A percentile compares a stretch with the other conserved stretches of the same genome.
Evolutionary conservation across 2,113 vertebrate species (phyloP).

Genomic region (Sorex fumeus): DNA sequence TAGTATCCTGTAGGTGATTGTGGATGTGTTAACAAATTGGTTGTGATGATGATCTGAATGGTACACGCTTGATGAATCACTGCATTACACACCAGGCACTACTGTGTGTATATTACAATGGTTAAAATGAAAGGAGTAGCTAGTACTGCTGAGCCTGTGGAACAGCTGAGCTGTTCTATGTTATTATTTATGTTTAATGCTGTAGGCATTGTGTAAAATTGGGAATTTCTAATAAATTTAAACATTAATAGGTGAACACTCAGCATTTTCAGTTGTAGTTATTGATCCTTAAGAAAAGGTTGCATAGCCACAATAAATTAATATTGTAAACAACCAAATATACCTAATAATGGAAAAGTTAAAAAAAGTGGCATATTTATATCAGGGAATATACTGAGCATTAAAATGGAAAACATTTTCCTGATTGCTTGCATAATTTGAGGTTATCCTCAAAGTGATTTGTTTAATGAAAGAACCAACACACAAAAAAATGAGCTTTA

Average conservation of each 20-base stretch:
- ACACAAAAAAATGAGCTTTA: too few relatives aligned
- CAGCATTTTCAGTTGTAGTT: background rate
- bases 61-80: background rate
- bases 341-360: background rate
- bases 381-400: background rate
- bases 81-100: background rate
- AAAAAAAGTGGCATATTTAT: background rate
- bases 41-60: background rate
- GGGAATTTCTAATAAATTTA: slow-evolving; percentile 6
- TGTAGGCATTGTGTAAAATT: background rate
- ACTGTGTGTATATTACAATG: background rate
- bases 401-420: slow-evolving; percentile 5
- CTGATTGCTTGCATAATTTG: too few relatives aligned
- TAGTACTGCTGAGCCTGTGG: background rate
- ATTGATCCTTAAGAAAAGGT: background rate
- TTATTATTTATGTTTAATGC: background rate
- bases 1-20: background rate
- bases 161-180: background rate
- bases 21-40: background rate
- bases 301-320: background rate
- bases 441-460: too few relatives aligned
- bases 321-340: background rate
- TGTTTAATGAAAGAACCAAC: too few relatives aligned
- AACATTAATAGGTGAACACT: background rate
- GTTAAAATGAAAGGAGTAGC: background rate